Conservation (phyloP, 2,113 vertebrate species). For the Carollia perspicillata region DNA sequence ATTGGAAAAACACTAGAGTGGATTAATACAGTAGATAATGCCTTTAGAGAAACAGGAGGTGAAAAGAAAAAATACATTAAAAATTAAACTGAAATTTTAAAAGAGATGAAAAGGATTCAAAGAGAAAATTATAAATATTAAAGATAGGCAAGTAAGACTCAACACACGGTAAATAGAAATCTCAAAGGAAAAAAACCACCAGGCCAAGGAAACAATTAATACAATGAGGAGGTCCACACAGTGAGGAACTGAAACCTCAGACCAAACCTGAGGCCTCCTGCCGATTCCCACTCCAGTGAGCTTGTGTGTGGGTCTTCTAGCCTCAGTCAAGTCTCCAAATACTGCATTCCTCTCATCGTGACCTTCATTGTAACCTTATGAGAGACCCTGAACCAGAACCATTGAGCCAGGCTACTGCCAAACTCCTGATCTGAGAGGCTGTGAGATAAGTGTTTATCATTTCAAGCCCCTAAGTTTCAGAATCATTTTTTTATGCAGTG, state of each 20-base stretch:
- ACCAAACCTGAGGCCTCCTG: not conserved
- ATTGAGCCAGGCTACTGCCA: not conserved
- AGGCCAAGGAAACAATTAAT: not conserved
- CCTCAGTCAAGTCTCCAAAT: not conserved
- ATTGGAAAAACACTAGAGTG: not conserved
- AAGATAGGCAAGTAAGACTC: not conserved
- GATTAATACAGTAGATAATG: not conserved
- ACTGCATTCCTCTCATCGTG: not conserved
- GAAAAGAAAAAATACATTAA: not conserved
- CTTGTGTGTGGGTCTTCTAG: not conserved
- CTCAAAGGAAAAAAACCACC: not conserved
- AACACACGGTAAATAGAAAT: not conserved
- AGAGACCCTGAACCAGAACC: not conserved
- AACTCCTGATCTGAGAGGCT: not conserved
- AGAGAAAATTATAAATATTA: slow-evolving; percentile 4
- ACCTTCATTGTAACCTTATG: not conserved
- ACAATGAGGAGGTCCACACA: fast-evolving
- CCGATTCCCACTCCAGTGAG: not conserved
- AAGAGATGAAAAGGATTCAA: not conserved
- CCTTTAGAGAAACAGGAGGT: not conserved
- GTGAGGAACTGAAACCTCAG: not conserved
- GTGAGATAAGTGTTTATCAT: not conserved
- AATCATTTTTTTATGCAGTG: not conserved
- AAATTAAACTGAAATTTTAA: not conserved
- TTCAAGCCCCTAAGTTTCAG: not conserved